A percentile compares a stretch with the other conserved stretches of the same genome.
Evolutionary conservation across 2,888 invertebrate species (phyloP).

Genomic region (Lingula anatina): DNA sequence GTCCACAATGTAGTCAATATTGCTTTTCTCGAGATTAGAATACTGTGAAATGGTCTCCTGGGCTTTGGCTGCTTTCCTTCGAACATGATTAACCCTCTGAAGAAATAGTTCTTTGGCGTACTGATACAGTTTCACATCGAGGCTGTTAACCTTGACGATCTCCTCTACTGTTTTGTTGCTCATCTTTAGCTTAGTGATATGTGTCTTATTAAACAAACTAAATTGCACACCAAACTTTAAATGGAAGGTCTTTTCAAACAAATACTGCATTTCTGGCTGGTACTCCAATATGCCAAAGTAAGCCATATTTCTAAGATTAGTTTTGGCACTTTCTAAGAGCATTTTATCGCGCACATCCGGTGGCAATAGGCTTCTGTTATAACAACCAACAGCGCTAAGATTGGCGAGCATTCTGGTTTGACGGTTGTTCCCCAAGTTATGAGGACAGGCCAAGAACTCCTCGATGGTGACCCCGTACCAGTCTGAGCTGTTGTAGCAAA

Average conservation of each 20-base stretch:
- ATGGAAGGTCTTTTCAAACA: constrained; percentile 47
- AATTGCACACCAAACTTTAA: constrained; percentile 55
- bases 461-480: constrained; percentile 74
- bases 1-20: too few relatives aligned
- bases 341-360: constrained; percentile 53
- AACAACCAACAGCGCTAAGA: constrained; percentile 90
- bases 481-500: constrained; percentile 61
- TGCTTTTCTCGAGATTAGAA: too few relatives aligned
- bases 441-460: constrained; percentile 84
- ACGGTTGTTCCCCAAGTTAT: constrained; percentile 91
- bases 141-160: constrained; percentile 74
- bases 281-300: constrained; percentile 96
- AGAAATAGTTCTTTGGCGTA: constrained; percentile 82
- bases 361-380: constrained; percentile 60
- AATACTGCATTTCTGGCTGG: constrained; percentile 63
- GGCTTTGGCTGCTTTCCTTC: too few relatives aligned
- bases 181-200: constrained; percentile 74
- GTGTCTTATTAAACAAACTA: constrained; percentile 86
- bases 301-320: constrained; percentile 85
- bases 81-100: constrained; percentile 54
- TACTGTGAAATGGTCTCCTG: too few relatives aligned
- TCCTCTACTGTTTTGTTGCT: constrained; percentile 68
- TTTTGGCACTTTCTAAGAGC: constrained; percentile 90
- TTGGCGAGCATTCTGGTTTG: constrained; percentile 98
- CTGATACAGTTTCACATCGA: constrained; percentile 89